Percentiles rank a stretch among this genome's conserved stretches.
These are phyloP conservation scores for Dreissena polymorpha DNA, from an alignment of 1,140 invertebrate genomes.

Conservation along the genomic window DNA sequence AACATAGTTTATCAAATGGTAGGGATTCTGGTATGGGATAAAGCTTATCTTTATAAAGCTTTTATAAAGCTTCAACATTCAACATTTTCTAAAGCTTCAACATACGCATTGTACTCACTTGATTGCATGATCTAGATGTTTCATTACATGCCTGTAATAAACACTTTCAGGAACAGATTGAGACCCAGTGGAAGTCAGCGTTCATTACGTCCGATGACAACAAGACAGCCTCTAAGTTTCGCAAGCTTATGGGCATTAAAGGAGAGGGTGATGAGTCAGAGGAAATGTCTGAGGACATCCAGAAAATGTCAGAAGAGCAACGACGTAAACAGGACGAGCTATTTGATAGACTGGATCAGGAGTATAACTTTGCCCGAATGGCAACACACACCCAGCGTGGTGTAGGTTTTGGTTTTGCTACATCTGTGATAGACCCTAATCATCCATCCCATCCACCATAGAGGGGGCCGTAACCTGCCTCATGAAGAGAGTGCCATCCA, in stretches of 20 bases:
- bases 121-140: too few relatives aligned
- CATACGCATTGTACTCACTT: too few relatives aligned
- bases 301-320: conserved; percentile 70
- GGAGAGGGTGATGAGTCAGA: conserved; percentile 76
- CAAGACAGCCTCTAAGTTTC: conserved; percentile 95
- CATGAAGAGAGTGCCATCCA: neutral
- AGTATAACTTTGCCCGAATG: conserved; percentile 95
- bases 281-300: conserved; percentile 76
- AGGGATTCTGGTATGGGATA: too few relatives aligned
- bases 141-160: too few relatives aligned
- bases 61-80: too few relatives aligned
- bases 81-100: too few relatives aligned
- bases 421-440: conserved; percentile 55
- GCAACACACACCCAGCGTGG: conserved; percentile 96
- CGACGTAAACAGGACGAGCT: conserved; percentile 91
- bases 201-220: conserved; percentile 93
- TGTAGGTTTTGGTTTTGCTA: conserved; percentile 91
- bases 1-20: too few relatives aligned
- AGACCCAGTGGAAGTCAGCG: conserved; percentile 73
- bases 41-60: too few relatives aligned
- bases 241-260: conserved; percentile 97
- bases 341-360: conserved; percentile 94
- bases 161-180: conserved; percentile 58
- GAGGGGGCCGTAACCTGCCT: too few relatives aligned
- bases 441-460: conserved; percentile 35